Evolutionary conservation across 2,797 vertebrate species (phyloP).

Genomic region (Poeciliopsis infans): DNA sequence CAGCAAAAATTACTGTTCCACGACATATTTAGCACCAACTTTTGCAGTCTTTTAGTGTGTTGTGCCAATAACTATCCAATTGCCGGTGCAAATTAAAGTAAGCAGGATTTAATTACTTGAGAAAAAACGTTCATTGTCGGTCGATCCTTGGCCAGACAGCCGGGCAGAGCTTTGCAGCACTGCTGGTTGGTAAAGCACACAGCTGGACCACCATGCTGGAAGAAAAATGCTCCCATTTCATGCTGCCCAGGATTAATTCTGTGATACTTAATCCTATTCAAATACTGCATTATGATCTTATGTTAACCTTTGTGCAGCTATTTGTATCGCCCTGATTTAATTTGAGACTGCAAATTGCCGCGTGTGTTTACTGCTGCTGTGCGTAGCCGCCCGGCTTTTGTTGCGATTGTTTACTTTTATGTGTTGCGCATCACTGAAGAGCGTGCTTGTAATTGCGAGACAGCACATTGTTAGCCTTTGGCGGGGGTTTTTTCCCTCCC

Average conservation of each 20-base stretch:
- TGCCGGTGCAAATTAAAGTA: not conserved
- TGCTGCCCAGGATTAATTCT: not conserved
- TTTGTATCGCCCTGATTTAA: constrained; percentile 11
- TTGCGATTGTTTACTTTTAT: constrained; percentile 9
- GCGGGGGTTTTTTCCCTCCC: not conserved
- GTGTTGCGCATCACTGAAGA: constrained; percentile 11
- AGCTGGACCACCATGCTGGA: constrained; percentile 3
- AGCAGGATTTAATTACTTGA: not conserved
- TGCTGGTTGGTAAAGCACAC: not conserved
- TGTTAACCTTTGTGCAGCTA: constrained; percentile 8
- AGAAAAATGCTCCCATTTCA: not conserved
- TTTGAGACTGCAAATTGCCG: constrained; percentile 20
- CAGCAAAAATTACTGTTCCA: not conserved
- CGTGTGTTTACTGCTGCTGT: constrained; percentile 15
- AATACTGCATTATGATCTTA: constrained; percentile 10
- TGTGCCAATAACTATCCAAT: not conserved
- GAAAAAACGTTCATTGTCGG: not conserved
- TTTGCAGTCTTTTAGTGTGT: not conserved
- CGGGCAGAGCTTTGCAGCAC: not conserved
- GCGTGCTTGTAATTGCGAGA: constrained; percentile 40
- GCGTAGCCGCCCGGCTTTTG: not conserved
- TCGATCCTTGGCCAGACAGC: not conserved
- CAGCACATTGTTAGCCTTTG: constrained; percentile 44
- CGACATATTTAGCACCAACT: not conserved
- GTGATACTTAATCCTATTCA: constrained; percentile 13